These are phyloP conservation scores for Chloroceryle amazona DNA, from an alignment of 2,797 vertebrate species.

Conservation along the genomic window DNA sequence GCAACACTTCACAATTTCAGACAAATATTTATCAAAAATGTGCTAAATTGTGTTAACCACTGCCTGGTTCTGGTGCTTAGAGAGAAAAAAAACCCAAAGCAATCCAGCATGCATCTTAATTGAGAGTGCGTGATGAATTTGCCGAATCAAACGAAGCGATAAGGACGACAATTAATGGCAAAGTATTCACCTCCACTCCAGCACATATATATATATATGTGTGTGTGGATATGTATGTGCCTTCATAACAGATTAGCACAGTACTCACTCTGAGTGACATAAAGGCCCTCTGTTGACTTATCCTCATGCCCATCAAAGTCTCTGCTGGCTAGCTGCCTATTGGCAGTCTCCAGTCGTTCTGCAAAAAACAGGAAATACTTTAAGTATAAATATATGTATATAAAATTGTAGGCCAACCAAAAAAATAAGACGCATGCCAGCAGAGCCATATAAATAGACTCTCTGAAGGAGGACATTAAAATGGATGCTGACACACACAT, in stretches of 20 bases:
- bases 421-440: constrained; percentile 44
- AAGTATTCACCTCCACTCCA: neutral
- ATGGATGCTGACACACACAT: constrained; percentile 21
- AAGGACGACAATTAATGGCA: neutral
- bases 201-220: neutral
- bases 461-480: constrained; percentile 21
- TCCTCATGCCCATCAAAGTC: constrained; percentile 83
- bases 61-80: neutral
- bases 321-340: constrained; percentile 86
- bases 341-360: constrained; percentile 90
- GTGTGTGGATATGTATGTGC: neutral
- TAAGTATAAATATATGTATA: constrained; percentile 59
- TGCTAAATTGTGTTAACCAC: neutral
- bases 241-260: neutral
- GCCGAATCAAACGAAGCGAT: neutral
- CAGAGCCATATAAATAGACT: constrained; percentile 50
- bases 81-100: neutral
- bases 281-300: constrained; percentile 78
- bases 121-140: neutral
- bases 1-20: constrained; percentile 14
- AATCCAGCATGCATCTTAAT: neutral
- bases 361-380: constrained; percentile 76
- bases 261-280: constrained; percentile 84
- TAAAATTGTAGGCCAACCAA: constrained; percentile 47
- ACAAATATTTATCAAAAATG: constrained; percentile 43